Conservation (phyloP, 2,888 invertebrate genomes). For the Halictus ligatus region DNA sequence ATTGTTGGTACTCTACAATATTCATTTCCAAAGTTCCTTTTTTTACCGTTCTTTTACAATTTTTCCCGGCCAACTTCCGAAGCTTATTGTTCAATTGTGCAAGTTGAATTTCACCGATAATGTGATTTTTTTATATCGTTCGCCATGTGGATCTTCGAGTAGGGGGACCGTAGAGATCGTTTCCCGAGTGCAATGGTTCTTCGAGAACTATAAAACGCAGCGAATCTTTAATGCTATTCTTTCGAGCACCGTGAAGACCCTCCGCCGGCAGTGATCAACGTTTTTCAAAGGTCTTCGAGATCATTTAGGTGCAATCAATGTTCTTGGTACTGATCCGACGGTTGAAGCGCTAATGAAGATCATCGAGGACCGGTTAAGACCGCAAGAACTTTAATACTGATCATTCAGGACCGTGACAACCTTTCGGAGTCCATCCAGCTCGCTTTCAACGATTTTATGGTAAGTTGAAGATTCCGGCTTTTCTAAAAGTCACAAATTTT, state of each 20-base stretch:
- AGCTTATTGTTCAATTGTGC: not conserved
- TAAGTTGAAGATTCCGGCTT: not conserved
- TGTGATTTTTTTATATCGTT: not conserved
- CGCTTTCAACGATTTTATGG: not conserved
- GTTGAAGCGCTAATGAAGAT: not conserved
- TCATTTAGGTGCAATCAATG: constrained; percentile 1
- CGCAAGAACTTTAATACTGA: not conserved
- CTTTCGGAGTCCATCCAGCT: not conserved
- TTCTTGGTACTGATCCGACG: not conserved
- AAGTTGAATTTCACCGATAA: not conserved
- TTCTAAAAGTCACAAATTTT: not conserved
- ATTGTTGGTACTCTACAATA: no score
- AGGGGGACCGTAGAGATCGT: not conserved
- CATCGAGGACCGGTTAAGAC: not conserved
- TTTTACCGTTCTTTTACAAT: no score
- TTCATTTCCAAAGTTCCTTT: no score
- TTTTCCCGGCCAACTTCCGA: no score
- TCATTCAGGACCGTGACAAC: not conserved
- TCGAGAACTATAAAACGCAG: not conserved
- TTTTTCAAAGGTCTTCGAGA: not conserved
- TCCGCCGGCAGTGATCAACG: not conserved
- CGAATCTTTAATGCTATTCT: not conserved
- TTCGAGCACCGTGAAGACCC: not conserved
- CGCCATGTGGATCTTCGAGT: not conserved
- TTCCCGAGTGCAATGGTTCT: not conserved